Percentiles rank a stretch among this genome's conserved stretches.
Conservation (phyloP, 1,140 invertebrate species). For the Diachasma alloeum region DNA sequence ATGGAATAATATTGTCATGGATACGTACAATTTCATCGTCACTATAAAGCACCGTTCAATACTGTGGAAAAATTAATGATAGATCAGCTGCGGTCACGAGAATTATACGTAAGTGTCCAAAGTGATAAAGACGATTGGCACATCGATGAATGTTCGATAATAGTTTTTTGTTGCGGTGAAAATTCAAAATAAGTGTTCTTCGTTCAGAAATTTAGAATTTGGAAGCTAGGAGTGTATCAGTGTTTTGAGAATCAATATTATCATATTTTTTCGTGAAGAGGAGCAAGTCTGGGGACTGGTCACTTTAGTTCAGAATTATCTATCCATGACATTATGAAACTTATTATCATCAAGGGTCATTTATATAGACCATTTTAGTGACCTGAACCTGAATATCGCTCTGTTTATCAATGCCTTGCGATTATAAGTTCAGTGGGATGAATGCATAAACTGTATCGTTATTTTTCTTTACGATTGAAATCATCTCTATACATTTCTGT, state of each 20-base stretch:
- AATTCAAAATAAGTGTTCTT: constrained; percentile 13
- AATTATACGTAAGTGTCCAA: constrained; percentile 38
- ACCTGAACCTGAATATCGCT: background rate
- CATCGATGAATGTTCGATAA: constrained; percentile 15
- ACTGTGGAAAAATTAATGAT: constrained; percentile 34
- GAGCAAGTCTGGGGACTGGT: background rate
- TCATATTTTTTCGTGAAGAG: background rate
- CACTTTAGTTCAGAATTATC: background rate
- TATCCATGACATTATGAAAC: background rate
- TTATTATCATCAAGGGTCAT: background rate
- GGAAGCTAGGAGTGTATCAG: too few species aligned
- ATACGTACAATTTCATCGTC: constrained; percentile 43
- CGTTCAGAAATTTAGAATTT: too few species aligned
- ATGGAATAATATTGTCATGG: background rate
- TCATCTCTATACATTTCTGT: background rate
- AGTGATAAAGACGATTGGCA: constrained; percentile 32
- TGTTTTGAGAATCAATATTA: too few species aligned
- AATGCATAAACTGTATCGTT: background rate
- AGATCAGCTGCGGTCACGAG: constrained; percentile 25
- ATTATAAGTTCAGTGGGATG: background rate
- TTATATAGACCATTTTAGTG: background rate
- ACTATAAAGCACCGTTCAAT: constrained; percentile 34
- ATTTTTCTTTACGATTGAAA: background rate
- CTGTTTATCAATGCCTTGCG: background rate
- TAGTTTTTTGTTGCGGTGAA: background rate